Evolutionary conservation across 2,113 vertebrate genomes (phyloP).

Genomic region (Scytalopus superciliaris): DNA sequence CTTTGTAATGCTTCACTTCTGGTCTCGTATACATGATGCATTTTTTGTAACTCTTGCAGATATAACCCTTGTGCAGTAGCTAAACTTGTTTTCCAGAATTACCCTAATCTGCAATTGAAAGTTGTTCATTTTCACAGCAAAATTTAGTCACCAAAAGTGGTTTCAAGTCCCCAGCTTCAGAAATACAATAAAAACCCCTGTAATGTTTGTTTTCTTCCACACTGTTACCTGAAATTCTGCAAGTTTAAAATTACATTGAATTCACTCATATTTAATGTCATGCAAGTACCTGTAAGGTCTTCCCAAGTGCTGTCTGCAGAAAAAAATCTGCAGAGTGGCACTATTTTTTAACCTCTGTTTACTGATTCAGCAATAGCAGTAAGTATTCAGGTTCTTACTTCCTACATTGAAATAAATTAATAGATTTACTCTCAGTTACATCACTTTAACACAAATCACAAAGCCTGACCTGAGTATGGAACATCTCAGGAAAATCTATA

Average conservation of each 20-base stretch:
- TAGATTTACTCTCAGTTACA: conserved; percentile 2
- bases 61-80: not conserved
- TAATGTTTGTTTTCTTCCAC: not conserved
- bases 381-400: not conserved
- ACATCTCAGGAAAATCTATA: conserved; percentile 20
- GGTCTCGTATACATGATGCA: not conserved
- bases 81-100: not conserved
- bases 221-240: not conserved
- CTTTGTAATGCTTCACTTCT: not conserved
- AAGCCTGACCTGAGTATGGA: not conserved
- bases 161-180: not conserved
- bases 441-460: not conserved
- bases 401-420: not conserved
- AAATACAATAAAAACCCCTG: not conserved
- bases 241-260: not conserved
- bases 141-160: not conserved
- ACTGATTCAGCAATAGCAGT: not conserved
- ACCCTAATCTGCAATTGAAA: not conserved
- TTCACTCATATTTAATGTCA: not conserved
- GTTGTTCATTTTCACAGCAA: not conserved
- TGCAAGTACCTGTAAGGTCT: not conserved
- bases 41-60: not conserved
- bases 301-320: not conserved
- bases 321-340: not conserved
- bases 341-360: not conserved